These are phyloP conservation scores for Mastigias papua DNA, from an alignment of 30 jellyfish, hydroid and myxozoan species.

Conservation along the genomic window DNA sequence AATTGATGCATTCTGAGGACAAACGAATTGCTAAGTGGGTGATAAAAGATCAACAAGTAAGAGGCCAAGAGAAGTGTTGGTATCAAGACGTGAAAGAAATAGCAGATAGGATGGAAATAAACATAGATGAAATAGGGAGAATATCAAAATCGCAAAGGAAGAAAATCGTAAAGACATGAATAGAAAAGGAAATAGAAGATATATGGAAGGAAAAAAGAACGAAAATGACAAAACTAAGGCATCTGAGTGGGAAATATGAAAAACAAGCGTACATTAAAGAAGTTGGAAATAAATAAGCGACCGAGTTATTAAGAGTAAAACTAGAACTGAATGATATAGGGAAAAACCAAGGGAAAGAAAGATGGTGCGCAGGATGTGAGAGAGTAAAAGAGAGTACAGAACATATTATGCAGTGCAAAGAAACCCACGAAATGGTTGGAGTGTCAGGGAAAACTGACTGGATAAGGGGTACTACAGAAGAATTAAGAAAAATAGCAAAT, in stretches of 20 bases:
- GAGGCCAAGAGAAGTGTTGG: conserved; percentile 31
- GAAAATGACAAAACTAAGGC: conserved; percentile 21
- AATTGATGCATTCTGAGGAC: conserved; percentile 24
- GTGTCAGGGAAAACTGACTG: too few relatives aligned
- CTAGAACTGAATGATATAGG: too few relatives aligned
- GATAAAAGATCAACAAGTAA: conserved; percentile 7
- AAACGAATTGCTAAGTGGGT: neutral
- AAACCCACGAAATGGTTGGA: too few relatives aligned
- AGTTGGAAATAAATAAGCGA: conserved; percentile 33
- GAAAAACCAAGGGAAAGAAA: too few relatives aligned
- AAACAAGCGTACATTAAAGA: neutral
- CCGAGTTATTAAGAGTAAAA: conserved; percentile 20
- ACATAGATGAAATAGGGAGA: neutral
- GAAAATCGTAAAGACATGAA: conserved; percentile 5
- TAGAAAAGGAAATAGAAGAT: conserved; percentile 19
- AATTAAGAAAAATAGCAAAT: too few relatives aligned
- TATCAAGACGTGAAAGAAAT: conserved; percentile 18
- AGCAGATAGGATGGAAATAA: conserved; percentile 13
- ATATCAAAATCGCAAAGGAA: conserved; percentile 9
- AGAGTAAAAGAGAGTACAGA: too few relatives aligned
- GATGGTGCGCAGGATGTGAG: too few relatives aligned
- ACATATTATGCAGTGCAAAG: too few relatives aligned
- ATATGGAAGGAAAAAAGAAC: conserved; percentile 17
- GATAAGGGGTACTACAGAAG: too few relatives aligned
- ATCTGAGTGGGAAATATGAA: conserved; percentile 18